Evolutionary conservation across 1,140 invertebrate species (phyloP).

Genomic region (Adelges cooleyi): DNA sequence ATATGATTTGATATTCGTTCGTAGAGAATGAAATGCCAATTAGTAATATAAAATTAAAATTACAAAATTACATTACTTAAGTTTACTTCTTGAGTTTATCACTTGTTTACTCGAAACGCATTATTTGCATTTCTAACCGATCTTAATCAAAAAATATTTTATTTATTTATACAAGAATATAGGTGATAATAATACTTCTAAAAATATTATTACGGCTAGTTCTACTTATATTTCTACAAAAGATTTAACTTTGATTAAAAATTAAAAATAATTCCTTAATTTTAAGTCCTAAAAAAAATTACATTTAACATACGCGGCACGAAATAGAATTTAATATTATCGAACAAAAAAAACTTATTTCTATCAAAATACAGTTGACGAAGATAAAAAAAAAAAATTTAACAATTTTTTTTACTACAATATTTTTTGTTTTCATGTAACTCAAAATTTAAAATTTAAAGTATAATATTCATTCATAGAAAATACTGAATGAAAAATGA

Average conservation of each 20-base stretch:
- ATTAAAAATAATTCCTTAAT: constrained; percentile 1
- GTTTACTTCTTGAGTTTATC: not conserved
- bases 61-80: not conserved
- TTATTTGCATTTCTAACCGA: too few species aligned
- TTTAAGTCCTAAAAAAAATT: not conserved
- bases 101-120: not conserved
- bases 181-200: constrained; percentile 4
- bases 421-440: not conserved
- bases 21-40: not conserved
- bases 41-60: not conserved
- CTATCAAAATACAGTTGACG: constrained; percentile 18
- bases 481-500: too few species aligned
- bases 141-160: too few species aligned
- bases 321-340: not conserved
- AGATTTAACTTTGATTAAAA: not conserved
- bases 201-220: not conserved
- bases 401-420: not conserved
- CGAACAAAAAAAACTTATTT: constrained; percentile 9
- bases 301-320: not conserved
- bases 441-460: too few species aligned
- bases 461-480: too few species aligned
- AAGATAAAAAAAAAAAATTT: constrained; percentile 12
- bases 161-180: too few species aligned
- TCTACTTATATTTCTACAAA: not conserved
- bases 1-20: not conserved